A percentile compares a stretch with the other conserved stretches of the same genome.
These are phyloP conservation scores for Euleptes europaea DNA, from an alignment of 2,113 vertebrate genomes.

Conservation along the genomic window DNA sequence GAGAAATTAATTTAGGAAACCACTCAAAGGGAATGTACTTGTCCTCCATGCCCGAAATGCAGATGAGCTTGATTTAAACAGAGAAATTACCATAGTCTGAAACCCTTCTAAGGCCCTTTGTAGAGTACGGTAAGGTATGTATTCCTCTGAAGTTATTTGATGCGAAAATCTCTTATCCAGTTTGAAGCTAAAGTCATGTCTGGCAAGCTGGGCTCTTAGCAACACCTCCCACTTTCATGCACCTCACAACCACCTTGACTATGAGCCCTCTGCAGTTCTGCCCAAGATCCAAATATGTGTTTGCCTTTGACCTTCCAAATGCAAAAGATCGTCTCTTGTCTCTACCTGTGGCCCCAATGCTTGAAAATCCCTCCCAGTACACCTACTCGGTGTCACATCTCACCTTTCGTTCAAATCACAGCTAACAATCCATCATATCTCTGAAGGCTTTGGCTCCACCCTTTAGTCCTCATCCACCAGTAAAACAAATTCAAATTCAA, in stretches of 20 bases:
- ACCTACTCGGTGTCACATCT: too few relatives aligned
- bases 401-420: too few relatives aligned
- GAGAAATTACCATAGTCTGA: neutral
- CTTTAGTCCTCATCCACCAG: too few relatives aligned
- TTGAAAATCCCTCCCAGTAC: too few relatives aligned
- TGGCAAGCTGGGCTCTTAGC: neutral
- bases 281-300: too few relatives aligned
- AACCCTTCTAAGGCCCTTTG: neutral
- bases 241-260: neutral
- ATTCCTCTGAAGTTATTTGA: conserved; percentile 17
- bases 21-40: neutral
- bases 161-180: neutral
- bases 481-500: too few relatives aligned
- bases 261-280: too few relatives aligned
- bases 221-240: neutral
- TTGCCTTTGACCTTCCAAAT: too few relatives aligned
- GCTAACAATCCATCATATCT: too few relatives aligned
- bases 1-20: conserved; percentile 20
- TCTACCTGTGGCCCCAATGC: too few relatives aligned
- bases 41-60: neutral
- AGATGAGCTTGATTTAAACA: neutral
- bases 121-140: neutral
- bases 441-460: too few relatives aligned
- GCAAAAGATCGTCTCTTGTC: too few relatives aligned
- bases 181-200: neutral